Conservation (phyloP, 2,888 invertebrate species). For the Mongoloraphidia duomilia region DNA sequence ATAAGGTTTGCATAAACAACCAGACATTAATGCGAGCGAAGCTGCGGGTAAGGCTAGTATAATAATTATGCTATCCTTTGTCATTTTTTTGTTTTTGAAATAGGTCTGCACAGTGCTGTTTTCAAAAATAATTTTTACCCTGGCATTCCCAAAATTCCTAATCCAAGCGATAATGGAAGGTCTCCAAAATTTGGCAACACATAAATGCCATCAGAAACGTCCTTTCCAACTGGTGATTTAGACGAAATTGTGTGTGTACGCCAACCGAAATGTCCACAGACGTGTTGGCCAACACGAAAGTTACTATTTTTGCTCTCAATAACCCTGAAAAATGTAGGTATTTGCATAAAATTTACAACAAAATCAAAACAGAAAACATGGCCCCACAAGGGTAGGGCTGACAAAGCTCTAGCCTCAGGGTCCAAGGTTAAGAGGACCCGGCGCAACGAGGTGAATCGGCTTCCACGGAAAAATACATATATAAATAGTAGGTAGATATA, state of each 20-base stretch:
- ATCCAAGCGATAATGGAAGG: slow-evolving; percentile 43
- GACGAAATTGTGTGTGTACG: slow-evolving; percentile 39
- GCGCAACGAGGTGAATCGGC: too few species aligned
- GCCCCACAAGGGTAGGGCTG: too few species aligned
- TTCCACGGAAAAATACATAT: slow-evolving; percentile 2
- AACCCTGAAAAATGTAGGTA: slow-evolving; percentile 34
- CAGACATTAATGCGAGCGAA: too few species aligned
- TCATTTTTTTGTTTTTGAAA: too few species aligned
- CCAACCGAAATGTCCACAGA: slow-evolving; percentile 56
- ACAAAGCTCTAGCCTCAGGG: too few species aligned
- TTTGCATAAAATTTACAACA: too few species aligned
- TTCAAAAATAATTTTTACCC: slow-evolving; percentile 34
- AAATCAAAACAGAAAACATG: too few species aligned
- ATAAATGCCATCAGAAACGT: slow-evolving; percentile 37
- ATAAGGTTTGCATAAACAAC: too few species aligned
- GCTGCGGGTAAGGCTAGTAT: too few species aligned
- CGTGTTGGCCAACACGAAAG: slow-evolving; percentile 47
- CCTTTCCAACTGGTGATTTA: slow-evolving; percentile 20
- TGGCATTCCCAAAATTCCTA: slow-evolving; percentile 57
- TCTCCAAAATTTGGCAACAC: slow-evolving; percentile 42
- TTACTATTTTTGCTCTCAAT: slow-evolving; percentile 47
- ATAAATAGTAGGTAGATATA: neutral
- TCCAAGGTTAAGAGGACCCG: too few species aligned
- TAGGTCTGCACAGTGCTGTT: too few species aligned
- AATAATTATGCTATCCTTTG: too few species aligned